These are phyloP conservation scores for Automeris io DNA, from an alignment of 2,888 invertebrate species.

Conservation along the genomic window DNA sequence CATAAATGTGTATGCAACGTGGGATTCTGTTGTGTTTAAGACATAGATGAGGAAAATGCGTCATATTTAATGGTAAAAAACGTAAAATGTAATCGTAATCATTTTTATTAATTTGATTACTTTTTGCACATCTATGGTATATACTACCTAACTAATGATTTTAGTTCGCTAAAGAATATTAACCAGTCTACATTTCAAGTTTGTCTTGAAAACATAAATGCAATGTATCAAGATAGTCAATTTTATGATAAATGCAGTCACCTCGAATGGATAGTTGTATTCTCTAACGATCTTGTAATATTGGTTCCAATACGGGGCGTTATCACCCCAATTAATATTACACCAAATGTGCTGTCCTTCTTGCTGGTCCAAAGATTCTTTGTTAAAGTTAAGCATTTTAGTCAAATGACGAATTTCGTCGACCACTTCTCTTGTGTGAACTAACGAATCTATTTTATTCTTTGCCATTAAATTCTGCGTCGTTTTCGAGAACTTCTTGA, in stretches of 20 bases:
- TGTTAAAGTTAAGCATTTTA: slow-evolving; percentile 51
- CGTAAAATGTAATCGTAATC: too few relatives aligned
- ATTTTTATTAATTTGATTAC: too few relatives aligned
- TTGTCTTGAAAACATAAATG: too few relatives aligned
- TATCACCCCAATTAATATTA: slow-evolving; percentile 66
- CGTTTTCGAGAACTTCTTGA: slow-evolving; percentile 58
- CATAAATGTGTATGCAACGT: too few relatives aligned
- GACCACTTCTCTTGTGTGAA: slow-evolving; percentile 51
- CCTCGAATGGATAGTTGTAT: slow-evolving; percentile 61
- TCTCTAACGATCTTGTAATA: slow-evolving; percentile 57
- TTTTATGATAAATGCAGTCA: slow-evolving; percentile 18
- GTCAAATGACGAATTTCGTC: slow-evolving; percentile 52
- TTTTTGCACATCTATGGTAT: too few relatives aligned
- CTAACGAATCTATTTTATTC: slow-evolving; percentile 42
- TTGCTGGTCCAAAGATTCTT: slow-evolving; percentile 18
- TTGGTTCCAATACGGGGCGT: slow-evolving; percentile 70
- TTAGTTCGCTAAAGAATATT: too few relatives aligned
- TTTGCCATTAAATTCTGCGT: slow-evolving; percentile 55
- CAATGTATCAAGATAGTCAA: too few relatives aligned
- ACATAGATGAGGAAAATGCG: too few relatives aligned
- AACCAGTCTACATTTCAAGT: too few relatives aligned
- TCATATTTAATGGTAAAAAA: too few relatives aligned
- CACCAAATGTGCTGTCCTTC: slow-evolving; percentile 35
- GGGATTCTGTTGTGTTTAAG: too few relatives aligned
- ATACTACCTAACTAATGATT: too few relatives aligned